These are phyloP conservation scores for Microdon myrmicae DNA, from an alignment of 2,888 invertebrate genomes.

Conservation along the genomic window DNA sequence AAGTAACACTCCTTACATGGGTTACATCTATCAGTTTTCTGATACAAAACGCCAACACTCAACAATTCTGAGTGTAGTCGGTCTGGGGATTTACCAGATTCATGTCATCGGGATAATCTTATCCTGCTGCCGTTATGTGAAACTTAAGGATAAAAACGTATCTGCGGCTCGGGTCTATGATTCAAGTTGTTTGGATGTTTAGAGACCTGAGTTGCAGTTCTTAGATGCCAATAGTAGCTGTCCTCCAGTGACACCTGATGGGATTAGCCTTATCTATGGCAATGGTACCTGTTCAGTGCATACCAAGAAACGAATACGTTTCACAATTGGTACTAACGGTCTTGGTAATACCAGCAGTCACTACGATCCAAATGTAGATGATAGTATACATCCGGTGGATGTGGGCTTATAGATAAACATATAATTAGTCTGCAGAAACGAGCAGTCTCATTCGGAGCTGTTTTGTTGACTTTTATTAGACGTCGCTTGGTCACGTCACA, in stretches of 20 bases:
- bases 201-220: slow-evolving; percentile 58
- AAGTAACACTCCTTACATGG: slow-evolving; percentile 84
- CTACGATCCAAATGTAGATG: slow-evolving; percentile 48
- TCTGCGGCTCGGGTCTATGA: slow-evolving; percentile 70
- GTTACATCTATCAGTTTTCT: slow-evolving; percentile 80
- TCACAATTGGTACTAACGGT: slow-evolving; percentile 49
- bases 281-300: slow-evolving; percentile 53
- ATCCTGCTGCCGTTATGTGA: slow-evolving; percentile 82
- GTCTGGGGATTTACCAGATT: slow-evolving; percentile 83
- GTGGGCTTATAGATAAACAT: slow-evolving; percentile 54
- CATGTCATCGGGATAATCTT: slow-evolving; percentile 86
- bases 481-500: no score
- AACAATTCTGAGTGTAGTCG: slow-evolving; percentile 82
- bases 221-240: slow-evolving; percentile 35
- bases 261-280: slow-evolving; percentile 54
- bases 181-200: slow-evolving; percentile 69
- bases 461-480: no score
- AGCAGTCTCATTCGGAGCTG: no score
- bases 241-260: slow-evolving; percentile 43
- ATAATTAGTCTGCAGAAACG: no score
- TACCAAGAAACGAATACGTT: slow-evolving; percentile 54
- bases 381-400: slow-evolving; percentile 54
- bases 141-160: slow-evolving; percentile 70
- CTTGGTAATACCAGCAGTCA: slow-evolving; percentile 20
- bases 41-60: slow-evolving; percentile 80